Evolutionary conservation across 2,797 vertebrate genomes (phyloP).

Genomic region (Phalloptychus januarius): DNA sequence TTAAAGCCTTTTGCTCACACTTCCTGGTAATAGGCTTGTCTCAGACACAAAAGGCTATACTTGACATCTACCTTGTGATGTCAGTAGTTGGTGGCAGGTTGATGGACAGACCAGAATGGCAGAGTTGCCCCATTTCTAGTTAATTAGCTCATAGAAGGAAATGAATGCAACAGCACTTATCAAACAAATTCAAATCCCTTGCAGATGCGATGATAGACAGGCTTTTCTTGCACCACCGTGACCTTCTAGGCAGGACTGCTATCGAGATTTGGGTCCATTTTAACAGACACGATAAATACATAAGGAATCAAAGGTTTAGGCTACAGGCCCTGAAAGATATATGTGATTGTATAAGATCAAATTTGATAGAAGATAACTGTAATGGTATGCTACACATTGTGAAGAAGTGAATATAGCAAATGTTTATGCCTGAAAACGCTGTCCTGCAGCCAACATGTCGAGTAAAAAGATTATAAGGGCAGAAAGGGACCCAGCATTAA

Average conservation of each 20-base stretch:
- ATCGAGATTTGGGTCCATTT: slow-evolving; percentile 61
- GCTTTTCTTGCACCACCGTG: slow-evolving; percentile 67
- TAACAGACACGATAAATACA: slow-evolving; percentile 51
- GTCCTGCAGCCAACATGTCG: slow-evolving; percentile 48
- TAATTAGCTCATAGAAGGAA: slow-evolving; percentile 90
- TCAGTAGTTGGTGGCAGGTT: slow-evolving; percentile 83
- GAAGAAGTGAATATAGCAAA: slow-evolving; percentile 29
- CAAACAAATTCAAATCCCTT: slow-evolving; percentile 78
- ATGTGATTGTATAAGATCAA: slow-evolving; percentile 17
- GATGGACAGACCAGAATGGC: slow-evolving; percentile 87
- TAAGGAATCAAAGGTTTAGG: slow-evolving; percentile 43
- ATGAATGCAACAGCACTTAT: slow-evolving; percentile 82
- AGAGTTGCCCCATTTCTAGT: slow-evolving; percentile 74
- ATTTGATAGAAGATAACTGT: background rate
- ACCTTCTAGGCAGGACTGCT: slow-evolving; percentile 58
- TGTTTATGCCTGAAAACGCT: slow-evolving; percentile 29
- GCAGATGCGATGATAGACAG: slow-evolving; percentile 62
- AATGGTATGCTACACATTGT: slow-evolving; percentile 46
- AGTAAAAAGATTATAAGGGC: slow-evolving; percentile 55
- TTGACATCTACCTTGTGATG: slow-evolving; percentile 90
- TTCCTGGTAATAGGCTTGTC: slow-evolving; percentile 83
- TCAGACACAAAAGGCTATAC: slow-evolving; percentile 83
- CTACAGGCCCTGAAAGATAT: slow-evolving; percentile 38
- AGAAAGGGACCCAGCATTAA: slow-evolving; percentile 61
- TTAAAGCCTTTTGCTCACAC: slow-evolving; percentile 64